Conservation (phyloP, 2,888 invertebrate genomes). For the Pandemis corylana region DNA sequence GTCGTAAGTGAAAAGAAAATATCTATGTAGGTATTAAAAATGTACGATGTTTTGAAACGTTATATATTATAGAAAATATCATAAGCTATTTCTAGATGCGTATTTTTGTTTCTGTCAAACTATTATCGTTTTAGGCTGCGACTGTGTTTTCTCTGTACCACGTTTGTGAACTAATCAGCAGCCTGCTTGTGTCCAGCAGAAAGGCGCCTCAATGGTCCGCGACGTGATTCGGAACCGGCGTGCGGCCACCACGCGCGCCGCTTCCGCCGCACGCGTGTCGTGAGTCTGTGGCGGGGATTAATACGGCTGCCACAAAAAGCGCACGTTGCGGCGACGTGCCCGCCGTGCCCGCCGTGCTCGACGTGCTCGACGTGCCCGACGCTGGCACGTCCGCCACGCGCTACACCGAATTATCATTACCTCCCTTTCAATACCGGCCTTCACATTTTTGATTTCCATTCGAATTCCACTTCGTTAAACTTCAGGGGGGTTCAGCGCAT, state of each 20-base stretch:
- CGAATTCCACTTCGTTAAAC: conserved; percentile 23
- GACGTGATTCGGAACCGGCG: not conserved
- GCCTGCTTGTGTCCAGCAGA: not conserved
- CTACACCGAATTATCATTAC: conserved; percentile 29
- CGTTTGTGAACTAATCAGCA: not conserved
- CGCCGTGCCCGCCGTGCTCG: not conserved
- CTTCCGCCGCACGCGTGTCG: not conserved
- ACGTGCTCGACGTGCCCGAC: not conserved
- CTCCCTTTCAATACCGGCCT: conserved; percentile 30
- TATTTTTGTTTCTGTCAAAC: too few relatives aligned
- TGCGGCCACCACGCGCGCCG: not conserved
- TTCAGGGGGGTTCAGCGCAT: not conserved
- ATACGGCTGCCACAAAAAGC: conserved; percentile 3
- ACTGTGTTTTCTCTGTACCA: not conserved
- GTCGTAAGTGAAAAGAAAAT: too few relatives aligned
- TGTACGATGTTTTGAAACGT: too few relatives aligned
- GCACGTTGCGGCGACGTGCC: not conserved
- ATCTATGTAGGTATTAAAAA: too few relatives aligned
- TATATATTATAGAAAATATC: too few relatives aligned
- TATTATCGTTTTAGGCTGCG: not conserved
- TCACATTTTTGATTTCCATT: conserved; percentile 19
- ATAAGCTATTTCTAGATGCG: too few relatives aligned
- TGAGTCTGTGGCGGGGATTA: not conserved
- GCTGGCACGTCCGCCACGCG: not conserved
- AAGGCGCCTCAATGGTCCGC: not conserved